A percentile compares a stretch with the other conserved stretches of the same genome.
These are phyloP conservation scores for Periophthalmodon schlosseri DNA, from an alignment of 2,113 vertebrate genomes.

Conservation along the genomic window DNA sequence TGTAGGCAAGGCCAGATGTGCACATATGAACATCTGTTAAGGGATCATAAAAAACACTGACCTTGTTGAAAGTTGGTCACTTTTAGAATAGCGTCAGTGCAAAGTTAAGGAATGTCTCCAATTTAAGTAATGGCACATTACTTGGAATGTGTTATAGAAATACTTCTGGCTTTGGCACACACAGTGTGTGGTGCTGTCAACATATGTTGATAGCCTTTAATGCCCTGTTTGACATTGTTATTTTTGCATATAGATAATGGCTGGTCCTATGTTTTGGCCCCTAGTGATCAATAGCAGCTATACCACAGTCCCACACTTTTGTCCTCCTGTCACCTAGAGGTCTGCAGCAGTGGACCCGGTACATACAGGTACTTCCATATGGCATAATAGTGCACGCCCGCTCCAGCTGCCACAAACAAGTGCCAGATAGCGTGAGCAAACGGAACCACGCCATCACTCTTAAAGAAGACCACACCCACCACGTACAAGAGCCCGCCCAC, in stretches of 20 bases:
- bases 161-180: background rate
- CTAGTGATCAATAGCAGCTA: background rate
- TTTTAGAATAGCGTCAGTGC: background rate
- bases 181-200: background rate
- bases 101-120: background rate
- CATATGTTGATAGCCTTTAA: background rate
- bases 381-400: constrained; percentile 89
- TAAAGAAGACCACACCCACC: constrained; percentile 91
- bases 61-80: background rate
- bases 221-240: background rate
- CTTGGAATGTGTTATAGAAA: background rate
- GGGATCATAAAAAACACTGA: background rate
- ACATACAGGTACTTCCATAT: constrained; percentile 92
- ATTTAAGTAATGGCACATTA: background rate
- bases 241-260: background rate
- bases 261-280: background rate
- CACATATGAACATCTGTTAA: background rate
- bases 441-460: constrained; percentile 90
- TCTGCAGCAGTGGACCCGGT: constrained; percentile 63
- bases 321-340: constrained; percentile 65
- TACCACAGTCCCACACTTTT: background rate
- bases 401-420: constrained; percentile 89
- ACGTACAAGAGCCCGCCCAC: constrained; percentile 85
- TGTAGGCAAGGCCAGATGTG: background rate
- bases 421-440: constrained; percentile 98